These are phyloP conservation scores for Amblyornis subalaris DNA, from an alignment of 2,113 vertebrate species.

Conservation along the genomic window DNA sequence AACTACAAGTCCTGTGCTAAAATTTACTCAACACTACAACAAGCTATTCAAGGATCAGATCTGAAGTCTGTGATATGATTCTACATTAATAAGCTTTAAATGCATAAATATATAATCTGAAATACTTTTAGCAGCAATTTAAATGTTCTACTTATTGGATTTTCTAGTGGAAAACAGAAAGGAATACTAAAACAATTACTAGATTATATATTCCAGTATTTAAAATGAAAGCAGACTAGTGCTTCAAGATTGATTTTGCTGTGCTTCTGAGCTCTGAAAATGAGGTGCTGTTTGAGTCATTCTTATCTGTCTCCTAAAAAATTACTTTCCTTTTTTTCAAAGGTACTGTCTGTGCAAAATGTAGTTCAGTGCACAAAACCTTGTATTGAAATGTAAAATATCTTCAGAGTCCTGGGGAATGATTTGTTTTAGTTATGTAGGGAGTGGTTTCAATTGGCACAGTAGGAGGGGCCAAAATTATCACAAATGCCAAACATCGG, in stretches of 20 bases:
- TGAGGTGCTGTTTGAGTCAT: not conserved
- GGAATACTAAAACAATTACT: not conserved
- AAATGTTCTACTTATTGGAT: not conserved
- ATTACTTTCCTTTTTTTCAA: not conserved
- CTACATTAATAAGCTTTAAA: not conserved
- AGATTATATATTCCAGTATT: not conserved
- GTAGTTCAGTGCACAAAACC: not conserved
- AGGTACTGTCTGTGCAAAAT: not conserved
- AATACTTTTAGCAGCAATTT: not conserved
- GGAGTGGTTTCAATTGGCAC: slow-evolving; percentile 4
- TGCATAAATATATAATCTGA: not conserved
- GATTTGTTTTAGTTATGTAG: not conserved
- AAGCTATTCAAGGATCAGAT: not conserved
- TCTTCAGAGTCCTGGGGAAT: not conserved
- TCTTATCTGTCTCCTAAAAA: not conserved
- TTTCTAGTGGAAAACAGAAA: not conserved
- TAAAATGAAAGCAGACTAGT: not conserved
- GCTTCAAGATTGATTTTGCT: not conserved
- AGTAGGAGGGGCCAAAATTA: not conserved
- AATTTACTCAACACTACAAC: slow-evolving; percentile 20
- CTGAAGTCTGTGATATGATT: not conserved
- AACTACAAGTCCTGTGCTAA: slow-evolving; percentile 30
- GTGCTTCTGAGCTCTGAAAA: not conserved
- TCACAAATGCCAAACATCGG: rapidly evolving
- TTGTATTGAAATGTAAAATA: not conserved